A percentile compares a stretch with the other conserved stretches of the same genome.
These are phyloP conservation scores for Serrognathus titanus DNA, from an alignment of 2,888 invertebrate genomes.

Conservation along the genomic window DNA sequence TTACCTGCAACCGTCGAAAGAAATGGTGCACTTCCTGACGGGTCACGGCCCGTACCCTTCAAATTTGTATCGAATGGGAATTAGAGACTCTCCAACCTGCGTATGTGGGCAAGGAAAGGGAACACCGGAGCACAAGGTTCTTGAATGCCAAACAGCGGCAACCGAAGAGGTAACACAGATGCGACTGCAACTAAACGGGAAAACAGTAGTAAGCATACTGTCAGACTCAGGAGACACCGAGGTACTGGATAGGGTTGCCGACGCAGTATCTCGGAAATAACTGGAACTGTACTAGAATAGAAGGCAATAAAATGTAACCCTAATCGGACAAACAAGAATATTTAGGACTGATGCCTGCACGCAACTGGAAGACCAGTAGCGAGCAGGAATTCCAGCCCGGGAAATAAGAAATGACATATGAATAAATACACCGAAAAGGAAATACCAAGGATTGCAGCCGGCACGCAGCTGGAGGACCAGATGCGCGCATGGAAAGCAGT, in stretches of 20 bases:
- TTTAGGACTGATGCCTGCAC: too few species aligned
- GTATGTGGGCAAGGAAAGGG: not conserved
- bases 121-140: slow-evolving; percentile 2
- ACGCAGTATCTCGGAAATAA: not conserved
- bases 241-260: not conserved
- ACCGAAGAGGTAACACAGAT: not conserved
- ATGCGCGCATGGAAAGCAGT: too few species aligned
- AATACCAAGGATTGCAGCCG: too few species aligned
- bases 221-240: not conserved
- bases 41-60: slow-evolving; percentile 4
- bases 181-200: too few species aligned
- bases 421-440: too few species aligned
- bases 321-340: not conserved
- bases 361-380: too few species aligned
- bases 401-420: too few species aligned
- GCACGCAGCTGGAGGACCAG: too few species aligned
- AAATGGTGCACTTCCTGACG: slow-evolving; percentile 1
- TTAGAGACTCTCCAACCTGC: not conserved
- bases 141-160: not conserved
- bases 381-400: too few species aligned
- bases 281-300: not conserved
- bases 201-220: too few species aligned
- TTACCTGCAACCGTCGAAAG: not conserved
- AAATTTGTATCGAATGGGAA: not conserved
- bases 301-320: too few species aligned